Evolutionary conservation across 1,140 invertebrate genomes (phyloP).

Genomic region (Apis florea): DNA sequence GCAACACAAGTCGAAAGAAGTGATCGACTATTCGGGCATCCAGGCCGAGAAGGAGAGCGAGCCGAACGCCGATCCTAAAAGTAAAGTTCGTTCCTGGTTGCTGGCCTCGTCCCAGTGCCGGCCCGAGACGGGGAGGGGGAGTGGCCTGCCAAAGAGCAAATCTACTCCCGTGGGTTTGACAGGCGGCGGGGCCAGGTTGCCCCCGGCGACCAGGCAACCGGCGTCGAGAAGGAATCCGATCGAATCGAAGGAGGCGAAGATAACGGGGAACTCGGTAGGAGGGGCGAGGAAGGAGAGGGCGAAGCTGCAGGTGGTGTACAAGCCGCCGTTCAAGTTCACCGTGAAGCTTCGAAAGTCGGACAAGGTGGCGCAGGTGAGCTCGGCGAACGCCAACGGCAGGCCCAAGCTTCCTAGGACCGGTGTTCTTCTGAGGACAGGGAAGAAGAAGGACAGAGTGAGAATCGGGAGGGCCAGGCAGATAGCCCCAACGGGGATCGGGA

Average conservation of each 20-base stretch:
- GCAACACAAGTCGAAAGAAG: conserved; percentile 82
- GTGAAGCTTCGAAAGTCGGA: conserved; percentile 87
- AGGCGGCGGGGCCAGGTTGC: conserved; percentile 44
- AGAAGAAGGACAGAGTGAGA: conserved; percentile 72
- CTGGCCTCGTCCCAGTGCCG: conserved; percentile 84
- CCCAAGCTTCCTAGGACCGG: conserved; percentile 75
- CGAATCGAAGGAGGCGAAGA: conserved; percentile 63
- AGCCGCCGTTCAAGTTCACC: conserved; percentile 92
- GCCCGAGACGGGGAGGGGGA: conserved; percentile 68
- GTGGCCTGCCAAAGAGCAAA: conserved; percentile 84
- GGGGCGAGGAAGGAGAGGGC: conserved; percentile 83
- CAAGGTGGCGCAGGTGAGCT: conserved; percentile 76
- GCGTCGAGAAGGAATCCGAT: conserved; percentile 61
- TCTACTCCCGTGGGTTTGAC: conserved; percentile 86
- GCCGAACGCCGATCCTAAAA: conserved; percentile 84
- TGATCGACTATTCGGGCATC: conserved; percentile 88
- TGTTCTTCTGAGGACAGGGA: conserved; percentile 78
- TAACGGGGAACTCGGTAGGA: conserved; percentile 27
- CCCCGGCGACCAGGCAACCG: conserved; percentile 56
- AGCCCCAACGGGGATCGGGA: conserved; percentile 60
- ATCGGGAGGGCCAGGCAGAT: conserved; percentile 68
- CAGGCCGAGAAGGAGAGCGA: conserved; percentile 81
- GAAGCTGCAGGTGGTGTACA: conserved; percentile 90
- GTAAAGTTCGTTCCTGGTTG: conserved; percentile 92
- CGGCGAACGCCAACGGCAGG: conserved; percentile 47